Base-by-base conservation (phyloP, 2,113 vertebrate genomes). In the Syngnathus typhle region DNA sequence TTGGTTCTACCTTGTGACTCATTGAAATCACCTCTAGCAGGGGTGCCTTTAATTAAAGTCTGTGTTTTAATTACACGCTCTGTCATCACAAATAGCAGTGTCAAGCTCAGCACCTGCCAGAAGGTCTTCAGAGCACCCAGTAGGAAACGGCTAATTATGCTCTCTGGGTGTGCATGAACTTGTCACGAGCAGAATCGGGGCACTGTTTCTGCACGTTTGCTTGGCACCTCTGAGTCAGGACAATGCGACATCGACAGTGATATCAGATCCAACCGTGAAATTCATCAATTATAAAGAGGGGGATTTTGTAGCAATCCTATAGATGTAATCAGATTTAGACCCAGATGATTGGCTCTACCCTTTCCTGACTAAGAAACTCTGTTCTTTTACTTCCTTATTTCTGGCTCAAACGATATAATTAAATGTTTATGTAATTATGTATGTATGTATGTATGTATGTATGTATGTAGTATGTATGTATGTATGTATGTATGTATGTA, bases 31-130 rank as follows among this genome's bases (percentile, higher is more conserved):
- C 44, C 41, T 36, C 43, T 21, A 49, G 1, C 46, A 19, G 37
- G 43, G n/a, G 15, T 69, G 69, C 15, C 38, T 72, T 67, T 65
- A 72, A 70, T 73, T 70, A 39, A 63, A 32, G 64, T 21, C 6
- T 13, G 19, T 63, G 63, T 49, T 21, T 41, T 83, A 69, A 85
- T 85, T 73, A 74, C 68, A 81, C 67, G 70, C 65, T 46, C 65
- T 0, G 38, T 61, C 65, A 39, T 37, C 72, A 38, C 65, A 76
- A 84, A 80, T 72, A 44, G 63, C 32, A 67, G 54, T 39, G 46
- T 65, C 1, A 18, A 60, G 37, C 63, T 43, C 27, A 47, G 23
- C 21, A 75, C 75, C 69, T 78, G 66, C 56, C 63, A 46, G 21
- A n/a, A 15, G 27, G 37, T 65, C 68, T 32, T 41, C 71, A 21